These are phyloP conservation scores for Onychomys torridus DNA, from an alignment of 2,797 vertebrate species.

Conservation along the genomic window DNA sequence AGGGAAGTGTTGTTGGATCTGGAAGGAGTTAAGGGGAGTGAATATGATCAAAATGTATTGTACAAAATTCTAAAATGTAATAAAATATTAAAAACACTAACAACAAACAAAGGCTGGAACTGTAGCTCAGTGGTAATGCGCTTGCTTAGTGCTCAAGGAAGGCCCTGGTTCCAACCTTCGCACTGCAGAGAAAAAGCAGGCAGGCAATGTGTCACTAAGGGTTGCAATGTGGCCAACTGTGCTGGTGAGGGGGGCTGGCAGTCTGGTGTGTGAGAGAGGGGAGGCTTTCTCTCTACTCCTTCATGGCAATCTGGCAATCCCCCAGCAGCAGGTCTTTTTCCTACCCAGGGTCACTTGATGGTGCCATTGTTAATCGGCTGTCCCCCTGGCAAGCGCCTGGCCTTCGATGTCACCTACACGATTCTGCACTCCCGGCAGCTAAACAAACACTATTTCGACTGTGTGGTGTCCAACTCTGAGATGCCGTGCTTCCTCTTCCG, in stretches of 20 bases:
- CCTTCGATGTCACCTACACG: constrained; percentile 83
- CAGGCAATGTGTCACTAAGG: background rate
- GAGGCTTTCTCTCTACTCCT: background rate
- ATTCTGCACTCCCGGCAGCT: constrained; percentile 25
- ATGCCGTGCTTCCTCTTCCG: constrained; percentile 86
- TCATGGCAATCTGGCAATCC: no score
- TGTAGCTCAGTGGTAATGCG: no score
- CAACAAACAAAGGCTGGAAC: background rate
- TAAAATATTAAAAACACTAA: background rate
- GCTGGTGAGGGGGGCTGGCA: background rate
- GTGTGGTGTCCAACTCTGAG: constrained; percentile 10
- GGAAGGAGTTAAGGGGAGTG: background rate
- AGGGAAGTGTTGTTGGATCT: background rate
- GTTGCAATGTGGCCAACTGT: background rate
- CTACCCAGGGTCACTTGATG: constrained; percentile 70
- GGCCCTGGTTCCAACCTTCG: background rate
- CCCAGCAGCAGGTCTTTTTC: background rate
- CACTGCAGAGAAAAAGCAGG: background rate
- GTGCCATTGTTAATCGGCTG: constrained; percentile 81
- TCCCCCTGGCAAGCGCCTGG: constrained; percentile 84
- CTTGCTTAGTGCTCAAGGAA: background rate
- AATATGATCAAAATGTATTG: background rate
- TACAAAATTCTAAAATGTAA: background rate
- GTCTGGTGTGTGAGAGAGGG: no score
- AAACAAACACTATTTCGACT: constrained; percentile 85